phyloP scores from a whole-genome alignment of 2,113 vertebrate species.

The Callipepla squamata region DNA sequence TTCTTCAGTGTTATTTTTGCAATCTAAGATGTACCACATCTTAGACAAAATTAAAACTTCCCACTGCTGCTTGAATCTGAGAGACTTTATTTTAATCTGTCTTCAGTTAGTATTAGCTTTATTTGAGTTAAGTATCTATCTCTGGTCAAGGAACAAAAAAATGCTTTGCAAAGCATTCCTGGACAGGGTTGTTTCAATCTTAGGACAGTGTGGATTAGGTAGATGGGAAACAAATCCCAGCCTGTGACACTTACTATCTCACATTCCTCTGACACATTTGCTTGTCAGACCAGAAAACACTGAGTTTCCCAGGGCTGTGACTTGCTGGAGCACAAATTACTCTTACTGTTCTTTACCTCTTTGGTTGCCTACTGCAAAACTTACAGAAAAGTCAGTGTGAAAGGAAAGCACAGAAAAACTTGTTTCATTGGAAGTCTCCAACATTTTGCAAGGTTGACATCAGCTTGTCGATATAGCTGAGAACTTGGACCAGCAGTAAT shows the following conservation, averaged over 20 bases:
- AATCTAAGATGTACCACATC: background rate
- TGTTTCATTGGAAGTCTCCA: background rate
- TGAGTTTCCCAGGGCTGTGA: background rate
- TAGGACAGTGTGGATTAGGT: background rate
- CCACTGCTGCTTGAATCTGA: background rate
- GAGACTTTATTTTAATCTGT: background rate
- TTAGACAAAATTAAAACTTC: background rate
- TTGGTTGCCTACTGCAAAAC: background rate
- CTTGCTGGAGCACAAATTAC: background rate
- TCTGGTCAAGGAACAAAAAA: background rate
- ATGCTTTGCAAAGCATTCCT: background rate
- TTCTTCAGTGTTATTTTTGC: background rate
- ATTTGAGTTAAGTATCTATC: background rate
- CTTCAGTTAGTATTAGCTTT: background rate
- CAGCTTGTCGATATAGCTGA: background rate
- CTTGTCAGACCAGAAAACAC: background rate
- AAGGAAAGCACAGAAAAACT: background rate
- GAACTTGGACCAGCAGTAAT: background rate
- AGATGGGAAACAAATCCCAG: background rate
- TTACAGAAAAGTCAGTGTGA: background rate
- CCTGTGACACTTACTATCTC: background rate
- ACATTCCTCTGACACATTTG: background rate
- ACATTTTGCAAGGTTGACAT: background rate
- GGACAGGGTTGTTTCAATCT: background rate
- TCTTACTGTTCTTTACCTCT: background rate